Conservation (phyloP, 2,797 vertebrate genomes). For the Fringilla coelebs region DNA sequence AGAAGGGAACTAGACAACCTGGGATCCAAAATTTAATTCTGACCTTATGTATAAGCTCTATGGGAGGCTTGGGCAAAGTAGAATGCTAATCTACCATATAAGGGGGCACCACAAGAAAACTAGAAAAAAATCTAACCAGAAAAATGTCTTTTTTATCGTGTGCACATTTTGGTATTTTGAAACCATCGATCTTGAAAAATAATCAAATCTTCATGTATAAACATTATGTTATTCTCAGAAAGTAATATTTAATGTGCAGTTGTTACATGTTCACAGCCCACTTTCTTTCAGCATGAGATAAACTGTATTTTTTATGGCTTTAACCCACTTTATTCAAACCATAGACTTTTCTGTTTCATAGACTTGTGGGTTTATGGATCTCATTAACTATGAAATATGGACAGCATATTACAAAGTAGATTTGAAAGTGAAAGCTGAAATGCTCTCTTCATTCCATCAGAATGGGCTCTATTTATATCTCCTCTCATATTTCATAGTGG, state of each 20-base stretch:
- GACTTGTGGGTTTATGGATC: not conserved
- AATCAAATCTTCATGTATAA: conserved; percentile 39
- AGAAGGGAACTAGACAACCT: conserved; percentile 39
- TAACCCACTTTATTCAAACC: conserved; percentile 30
- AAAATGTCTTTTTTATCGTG: not conserved
- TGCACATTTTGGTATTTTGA: conserved; percentile 10
- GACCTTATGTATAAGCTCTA: conserved; percentile 54
- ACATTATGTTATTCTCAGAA: conserved; percentile 2
- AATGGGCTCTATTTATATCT: not conserved
- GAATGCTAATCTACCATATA: conserved; percentile 31
- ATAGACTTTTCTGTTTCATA: not conserved
- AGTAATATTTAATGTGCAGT: not conserved
- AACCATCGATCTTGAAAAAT: conserved; percentile 4
- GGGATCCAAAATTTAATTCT: conserved; percentile 60
- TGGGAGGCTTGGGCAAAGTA: not conserved
- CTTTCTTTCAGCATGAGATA: conserved; percentile 21
- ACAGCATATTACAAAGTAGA: not conserved
- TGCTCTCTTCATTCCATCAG: not conserved
- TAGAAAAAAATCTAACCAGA: not conserved
- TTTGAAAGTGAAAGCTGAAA: conserved; percentile 13
- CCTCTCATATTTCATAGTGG: not conserved
- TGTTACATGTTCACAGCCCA: not conserved
- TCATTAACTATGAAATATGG: conserved; percentile 3
- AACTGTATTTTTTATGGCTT: conserved; percentile 8
- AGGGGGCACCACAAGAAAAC: not conserved